These are phyloP conservation scores for Upupa epops DNA, from an alignment of 2,113 vertebrate genomes.

Conservation along the genomic window DNA sequence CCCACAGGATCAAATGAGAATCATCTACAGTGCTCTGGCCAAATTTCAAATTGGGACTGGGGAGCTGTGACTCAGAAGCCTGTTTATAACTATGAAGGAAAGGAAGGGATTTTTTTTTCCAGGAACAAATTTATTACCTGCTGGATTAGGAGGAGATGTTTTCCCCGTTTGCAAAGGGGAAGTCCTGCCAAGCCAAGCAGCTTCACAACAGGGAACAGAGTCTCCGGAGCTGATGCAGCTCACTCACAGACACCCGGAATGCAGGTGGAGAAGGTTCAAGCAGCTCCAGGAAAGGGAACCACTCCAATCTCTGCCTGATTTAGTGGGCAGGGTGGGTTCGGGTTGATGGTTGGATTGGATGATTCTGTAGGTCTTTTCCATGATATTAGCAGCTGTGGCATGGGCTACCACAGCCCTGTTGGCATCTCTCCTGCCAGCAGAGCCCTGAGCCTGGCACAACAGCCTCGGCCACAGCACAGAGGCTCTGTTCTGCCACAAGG, in stretches of 20 bases:
- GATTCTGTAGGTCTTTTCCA: no score
- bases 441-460: not conserved
- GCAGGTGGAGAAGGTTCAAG: not conserved
- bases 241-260: not conserved
- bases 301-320: not conserved
- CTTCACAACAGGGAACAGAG: not conserved
- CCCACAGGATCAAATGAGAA: not conserved
- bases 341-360: no score
- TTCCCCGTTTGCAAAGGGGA: not conserved
- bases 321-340: not conserved
- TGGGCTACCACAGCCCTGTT: not conserved
- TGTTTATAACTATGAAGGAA: conserved; percentile 8
- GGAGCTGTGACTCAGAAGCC: conserved; percentile 40
- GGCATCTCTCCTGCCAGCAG: not conserved
- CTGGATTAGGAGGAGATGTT: not conserved
- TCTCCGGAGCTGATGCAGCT: not conserved
- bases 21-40: not conserved
- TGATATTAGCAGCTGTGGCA: not conserved
- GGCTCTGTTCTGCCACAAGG: not conserved
- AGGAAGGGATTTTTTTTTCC: not conserved
- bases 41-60: conserved; percentile 6
- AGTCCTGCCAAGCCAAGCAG: not conserved
- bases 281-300: not conserved
- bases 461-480: not conserved
- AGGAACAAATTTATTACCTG: conserved; percentile 26